Base-by-base conservation (phyloP, 2,888 invertebrate species). In the Lymantria dispar region DNA sequence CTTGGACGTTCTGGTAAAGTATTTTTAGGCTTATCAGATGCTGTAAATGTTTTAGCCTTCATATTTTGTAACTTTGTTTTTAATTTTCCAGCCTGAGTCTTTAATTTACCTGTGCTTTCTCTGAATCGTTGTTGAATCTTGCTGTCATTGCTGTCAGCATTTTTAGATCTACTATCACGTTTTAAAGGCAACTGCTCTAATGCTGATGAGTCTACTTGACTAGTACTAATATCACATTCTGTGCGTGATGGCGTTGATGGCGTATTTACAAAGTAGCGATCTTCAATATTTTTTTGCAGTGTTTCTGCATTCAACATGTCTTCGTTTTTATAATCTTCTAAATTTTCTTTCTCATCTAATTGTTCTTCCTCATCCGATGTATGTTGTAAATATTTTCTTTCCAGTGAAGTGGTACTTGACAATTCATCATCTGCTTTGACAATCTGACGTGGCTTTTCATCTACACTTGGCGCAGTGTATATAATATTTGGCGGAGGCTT, bases 51-150 rank as follows among this genome's bases (percentile, higher is more conserved):
- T 42, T 93, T 92, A 62, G 93, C 90, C 73, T 94, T 93, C 7
- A 94, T 93, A 56, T 87, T 93, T 70, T 94, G 93, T 50, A 95
- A 74, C 74, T 94, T 94, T 0, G 93, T 93, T 76, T 94, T 94
- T 30, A 97, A 78, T 80, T 94, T 95, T 30, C 94, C 95, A 12
- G 96, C 95, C 76, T 96, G 95, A 38, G 87, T 92, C 65, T 93
- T 94, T 44, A 96, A 68, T 62, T 94, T 94, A 36, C 94, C 95
- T 3, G 96, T 95, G 59, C 96, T 94, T 58, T 91, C 93, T 60
- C 92, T 94, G 30, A 96, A 79, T 12, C 94, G 93, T 61, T 95
- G 94, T 64, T 94, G 94, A 72, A 95, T 90, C 71, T 92, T 94
- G 45, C 84, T 88, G 66, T 93, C 92, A 52, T 87, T 85, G 47